Base-by-base conservation (phyloP, 2,797 vertebrate genomes). In the Oreortyx pictus region DNA sequence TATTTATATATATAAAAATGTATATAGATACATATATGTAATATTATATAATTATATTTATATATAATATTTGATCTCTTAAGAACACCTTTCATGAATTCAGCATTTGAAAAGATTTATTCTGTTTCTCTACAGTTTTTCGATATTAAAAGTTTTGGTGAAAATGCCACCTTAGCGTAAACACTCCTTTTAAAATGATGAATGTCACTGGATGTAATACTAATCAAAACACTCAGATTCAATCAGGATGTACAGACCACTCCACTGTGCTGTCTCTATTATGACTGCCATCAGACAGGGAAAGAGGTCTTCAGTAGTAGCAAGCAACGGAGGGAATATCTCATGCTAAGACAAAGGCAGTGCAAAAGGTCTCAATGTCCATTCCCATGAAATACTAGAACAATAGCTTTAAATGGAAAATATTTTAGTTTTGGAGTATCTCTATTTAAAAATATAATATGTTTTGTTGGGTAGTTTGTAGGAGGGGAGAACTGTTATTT, bases 41-140 rank as follows among this genome's bases (percentile, higher is more conserved):
- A 68, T 78, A 52, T 74, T 31, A 39, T 39, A 39, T 81, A 52
- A 52, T 52, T 52, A 6, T 29, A 4, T 50, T 8, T 52, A 52
- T 52, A 17, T 17, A 29, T 81, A 68, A 68, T 78, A 52, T 74
- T 31, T 57, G 11, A 78, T 2, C 12, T 78, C 17, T 33, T 41
- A 56, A 52, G 46, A 56, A 3, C 4, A 60, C 4, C 1, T 37
- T 64, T 35, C 17, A 43, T 59, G 44, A 10, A 46, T 23, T 49
- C 23, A 33, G 35, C 9, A n/a, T 49, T 9, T 31, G 4, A 56
- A 59, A 22, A 2, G 1, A 5, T 7, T 11, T 6, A 29, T 0
- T 3, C 9, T 62, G 80, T 56, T 66, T 8, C 9, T 39, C 9
- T 29, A 18, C 15, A 6, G 20, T 52, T 10, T 68, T 86, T 22